Evolutionary conservation across 2,888 invertebrate genomes (phyloP).

Genomic region (Tryphoninae sp.): DNA sequence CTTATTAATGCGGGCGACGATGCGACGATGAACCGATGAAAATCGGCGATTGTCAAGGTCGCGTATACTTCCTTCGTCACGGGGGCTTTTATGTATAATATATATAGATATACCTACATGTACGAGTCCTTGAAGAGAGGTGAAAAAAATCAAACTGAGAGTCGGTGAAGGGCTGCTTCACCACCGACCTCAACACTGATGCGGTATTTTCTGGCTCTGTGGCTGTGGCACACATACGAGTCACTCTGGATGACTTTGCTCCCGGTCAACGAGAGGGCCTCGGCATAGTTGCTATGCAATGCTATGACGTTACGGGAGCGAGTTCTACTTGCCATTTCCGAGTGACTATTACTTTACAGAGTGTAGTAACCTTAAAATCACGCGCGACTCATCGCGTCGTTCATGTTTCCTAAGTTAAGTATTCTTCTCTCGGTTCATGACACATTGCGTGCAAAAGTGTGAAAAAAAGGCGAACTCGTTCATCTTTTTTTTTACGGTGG

Average conservation of each 20-base stretch:
- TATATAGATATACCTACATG: neutral
- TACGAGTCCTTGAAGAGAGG: conserved; percentile 31
- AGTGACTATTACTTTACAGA: conserved; percentile 35
- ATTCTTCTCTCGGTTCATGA: neutral
- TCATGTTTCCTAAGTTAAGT: neutral
- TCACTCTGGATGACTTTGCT: conserved; percentile 73
- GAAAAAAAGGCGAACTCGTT: too few species aligned
- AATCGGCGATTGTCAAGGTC: conserved; percentile 64
- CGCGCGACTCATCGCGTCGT: neutral
- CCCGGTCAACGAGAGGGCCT: conserved; percentile 74
- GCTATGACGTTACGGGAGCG: conserved; percentile 76
- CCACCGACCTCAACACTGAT: conserved; percentile 45
- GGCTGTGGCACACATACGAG: conserved; percentile 69
- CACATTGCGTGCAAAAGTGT: too few species aligned
- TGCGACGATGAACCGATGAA: conserved; percentile 63
- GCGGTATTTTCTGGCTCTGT: conserved; percentile 34
- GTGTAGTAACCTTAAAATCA: conserved; percentile 25
- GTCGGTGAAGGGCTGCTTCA: conserved; percentile 61
- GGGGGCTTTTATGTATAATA: conserved; percentile 9
- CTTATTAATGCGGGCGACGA: conserved; percentile 51
- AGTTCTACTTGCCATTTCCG: conserved; percentile 77
- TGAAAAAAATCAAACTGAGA: conserved; percentile 47
- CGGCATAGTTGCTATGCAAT: conserved; percentile 78
- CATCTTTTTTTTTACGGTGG: too few species aligned
- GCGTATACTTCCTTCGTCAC: conserved; percentile 56